phyloP scores from a whole-genome alignment of 2,797 vertebrate genomes.

The Sparus aurata region DNA sequence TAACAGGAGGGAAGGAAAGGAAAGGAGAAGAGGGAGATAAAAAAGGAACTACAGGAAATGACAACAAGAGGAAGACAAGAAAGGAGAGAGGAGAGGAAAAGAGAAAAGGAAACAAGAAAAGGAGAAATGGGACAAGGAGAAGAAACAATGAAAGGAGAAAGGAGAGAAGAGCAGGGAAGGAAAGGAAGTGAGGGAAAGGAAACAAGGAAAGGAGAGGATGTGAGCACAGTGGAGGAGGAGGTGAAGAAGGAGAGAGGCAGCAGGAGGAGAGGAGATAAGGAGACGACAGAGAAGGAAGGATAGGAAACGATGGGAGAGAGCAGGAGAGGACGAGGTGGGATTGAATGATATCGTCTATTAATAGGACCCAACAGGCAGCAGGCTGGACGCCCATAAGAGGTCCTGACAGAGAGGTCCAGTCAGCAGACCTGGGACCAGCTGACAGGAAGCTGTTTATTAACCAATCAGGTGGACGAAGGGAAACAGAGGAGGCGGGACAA shows the following conservation, averaged over 20 bases:
- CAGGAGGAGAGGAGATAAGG: neutral
- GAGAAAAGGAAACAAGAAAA: neutral
- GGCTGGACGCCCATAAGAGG: conserved; percentile 73
- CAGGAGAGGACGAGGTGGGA: neutral
- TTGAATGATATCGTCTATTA: conserved; percentile 67
- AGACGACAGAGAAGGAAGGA: neutral
- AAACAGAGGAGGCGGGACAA: conserved; percentile 29
- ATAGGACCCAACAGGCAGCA: conserved; percentile 75
- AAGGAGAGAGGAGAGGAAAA: neutral
- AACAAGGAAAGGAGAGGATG: neutral
- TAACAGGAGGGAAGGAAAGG: too few relatives aligned
- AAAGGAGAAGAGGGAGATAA: neutral
- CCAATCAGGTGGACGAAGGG: conserved; percentile 51
- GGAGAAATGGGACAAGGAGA: neutral
- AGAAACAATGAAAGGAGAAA: neutral
- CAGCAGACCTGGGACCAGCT: conserved; percentile 65
- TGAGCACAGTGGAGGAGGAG: too few relatives aligned
- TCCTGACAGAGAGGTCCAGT: conserved; percentile 60
- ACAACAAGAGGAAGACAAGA: neutral
- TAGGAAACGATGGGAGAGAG: neutral
- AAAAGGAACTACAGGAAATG: neutral
- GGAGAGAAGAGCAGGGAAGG: neutral
- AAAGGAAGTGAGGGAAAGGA: rapidly evolving
- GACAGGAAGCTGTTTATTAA: conserved; percentile 57
- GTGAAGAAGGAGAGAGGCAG: neutral